Conservation (phyloP, 2,888 invertebrate genomes). For the Aquatica leii region DNA sequence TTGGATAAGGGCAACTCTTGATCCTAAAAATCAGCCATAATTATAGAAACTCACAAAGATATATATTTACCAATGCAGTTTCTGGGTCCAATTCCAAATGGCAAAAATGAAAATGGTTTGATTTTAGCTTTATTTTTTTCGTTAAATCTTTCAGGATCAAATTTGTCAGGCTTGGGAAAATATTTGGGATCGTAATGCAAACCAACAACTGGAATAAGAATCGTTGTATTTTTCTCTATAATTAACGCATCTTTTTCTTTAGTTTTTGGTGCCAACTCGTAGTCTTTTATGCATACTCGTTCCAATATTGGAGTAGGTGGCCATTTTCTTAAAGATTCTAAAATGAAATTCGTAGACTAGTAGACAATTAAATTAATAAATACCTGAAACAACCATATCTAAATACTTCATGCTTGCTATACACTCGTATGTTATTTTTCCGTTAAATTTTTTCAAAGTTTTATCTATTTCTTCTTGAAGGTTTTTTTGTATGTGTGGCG, state of each 20-base stretch:
- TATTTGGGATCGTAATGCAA: conserved; percentile 66
- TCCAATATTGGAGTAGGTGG: conserved; percentile 49
- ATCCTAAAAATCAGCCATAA: conserved; percentile 3
- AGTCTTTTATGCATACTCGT: conserved; percentile 62
- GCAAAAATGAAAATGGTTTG: conserved; percentile 62
- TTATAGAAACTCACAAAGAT: no score
- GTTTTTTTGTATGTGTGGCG: conserved; percentile 66
- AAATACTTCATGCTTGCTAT: conserved; percentile 63
- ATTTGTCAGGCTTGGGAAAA: conserved; percentile 64
- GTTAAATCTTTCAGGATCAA: conserved; percentile 65
- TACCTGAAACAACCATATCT: conserved; percentile 59
- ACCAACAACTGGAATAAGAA: conserved; percentile 62
- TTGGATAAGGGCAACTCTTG: conserved; percentile 56
- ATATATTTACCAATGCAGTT: conserved; percentile 54
- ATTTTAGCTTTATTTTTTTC: conserved; percentile 63
- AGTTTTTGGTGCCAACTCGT: conserved; percentile 58
- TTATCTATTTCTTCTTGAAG: conserved; percentile 66
- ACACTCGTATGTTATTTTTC: conserved; percentile 59
- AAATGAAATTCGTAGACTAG: conserved; percentile 31
- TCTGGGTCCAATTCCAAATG: conserved; percentile 62
- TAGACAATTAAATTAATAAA: not conserved
- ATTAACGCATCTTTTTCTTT: conserved; percentile 38
- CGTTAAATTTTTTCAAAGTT: conserved; percentile 62
- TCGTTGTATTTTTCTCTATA: conserved; percentile 61
- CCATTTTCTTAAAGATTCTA: not conserved